Conservation (phyloP, 1,140 invertebrate genomes). For the Rhizoglyphus robini region DNA sequence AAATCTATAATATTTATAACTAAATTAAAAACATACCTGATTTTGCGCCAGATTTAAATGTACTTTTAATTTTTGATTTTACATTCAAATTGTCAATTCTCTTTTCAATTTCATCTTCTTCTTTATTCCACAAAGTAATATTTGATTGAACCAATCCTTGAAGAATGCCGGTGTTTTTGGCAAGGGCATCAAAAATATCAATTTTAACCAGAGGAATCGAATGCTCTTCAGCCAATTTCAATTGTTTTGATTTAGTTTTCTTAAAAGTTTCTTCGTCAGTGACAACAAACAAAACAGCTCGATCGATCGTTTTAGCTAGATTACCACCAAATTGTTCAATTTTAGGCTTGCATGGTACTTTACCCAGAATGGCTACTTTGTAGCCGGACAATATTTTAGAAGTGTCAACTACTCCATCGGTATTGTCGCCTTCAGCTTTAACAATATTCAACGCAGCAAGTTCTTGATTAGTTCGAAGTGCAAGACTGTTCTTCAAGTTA, state of each 20-base stretch:
- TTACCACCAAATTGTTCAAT: constrained; percentile 50
- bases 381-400: constrained; percentile 55
- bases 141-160: constrained; percentile 2
- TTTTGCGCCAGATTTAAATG: constrained; percentile 15
- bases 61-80: not conserved
- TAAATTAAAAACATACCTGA: not conserved
- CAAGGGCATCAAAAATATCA: constrained; percentile 51
- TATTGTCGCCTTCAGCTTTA: not conserved
- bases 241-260: constrained; percentile 18
- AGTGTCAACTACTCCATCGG: not conserved
- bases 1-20: not conserved
- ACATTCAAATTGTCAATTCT: constrained; percentile 1
- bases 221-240: constrained; percentile 43
- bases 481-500: not conserved
- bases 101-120: not conserved
- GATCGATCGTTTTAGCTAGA: constrained; percentile 48
- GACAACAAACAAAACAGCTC: constrained; percentile 57
- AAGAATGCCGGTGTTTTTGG: not conserved
- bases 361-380: constrained; percentile 56
- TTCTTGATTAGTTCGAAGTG: not conserved
- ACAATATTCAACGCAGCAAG: not conserved
- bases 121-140: not conserved
- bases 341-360: constrained; percentile 28
- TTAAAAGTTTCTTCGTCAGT: constrained; percentile 41
- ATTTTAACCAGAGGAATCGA: constrained; percentile 64